phyloP scores from a whole-genome alignment of 1,140 invertebrate genomes.

The Drosophila lacertosa region DNA sequence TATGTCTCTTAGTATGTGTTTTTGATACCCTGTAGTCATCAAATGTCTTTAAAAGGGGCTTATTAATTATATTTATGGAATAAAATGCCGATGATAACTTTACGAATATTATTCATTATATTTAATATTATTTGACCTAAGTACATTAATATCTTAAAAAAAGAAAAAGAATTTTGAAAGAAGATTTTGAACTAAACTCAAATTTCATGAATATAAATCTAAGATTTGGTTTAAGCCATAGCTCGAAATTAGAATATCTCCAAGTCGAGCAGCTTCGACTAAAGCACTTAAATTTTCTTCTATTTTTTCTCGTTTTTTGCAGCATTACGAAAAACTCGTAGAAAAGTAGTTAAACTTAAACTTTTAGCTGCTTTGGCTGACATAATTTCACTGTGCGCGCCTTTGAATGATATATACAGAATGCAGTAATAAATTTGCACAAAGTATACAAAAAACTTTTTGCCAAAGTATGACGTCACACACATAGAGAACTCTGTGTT shows the following conservation, averaged over 20 bases:
- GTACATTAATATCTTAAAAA: no score
- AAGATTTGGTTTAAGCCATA: not conserved
- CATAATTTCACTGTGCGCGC: conserved; percentile 62
- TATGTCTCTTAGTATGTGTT: not conserved
- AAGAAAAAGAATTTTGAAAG: no score
- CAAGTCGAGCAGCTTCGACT: not conserved
- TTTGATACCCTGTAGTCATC: no score
- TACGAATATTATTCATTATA: no score
- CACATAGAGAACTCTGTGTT: conserved; percentile 1
- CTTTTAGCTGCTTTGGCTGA: conserved; percentile 61
- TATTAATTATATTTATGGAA: no score
- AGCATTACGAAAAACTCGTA: conserved; percentile 61
- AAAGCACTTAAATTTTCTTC: not conserved
- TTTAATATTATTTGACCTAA: no score
- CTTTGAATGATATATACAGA: conserved; percentile 65
- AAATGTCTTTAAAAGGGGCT: not conserved
- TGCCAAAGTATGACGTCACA: conserved; percentile 4
- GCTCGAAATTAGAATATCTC: not conserved
- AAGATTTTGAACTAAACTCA: no score
- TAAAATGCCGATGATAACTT: no score
- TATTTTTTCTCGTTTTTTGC: conserved; percentile 5
- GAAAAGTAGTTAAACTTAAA: conserved; percentile 78
- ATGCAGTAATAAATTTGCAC: conserved; percentile 66
- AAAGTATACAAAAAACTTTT: conserved; percentile 58
- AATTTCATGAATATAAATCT: no score